phyloP scores from a whole-genome alignment of 92 coral and sea anemone species.

The Anthopleura xanthogrammica region DNA sequence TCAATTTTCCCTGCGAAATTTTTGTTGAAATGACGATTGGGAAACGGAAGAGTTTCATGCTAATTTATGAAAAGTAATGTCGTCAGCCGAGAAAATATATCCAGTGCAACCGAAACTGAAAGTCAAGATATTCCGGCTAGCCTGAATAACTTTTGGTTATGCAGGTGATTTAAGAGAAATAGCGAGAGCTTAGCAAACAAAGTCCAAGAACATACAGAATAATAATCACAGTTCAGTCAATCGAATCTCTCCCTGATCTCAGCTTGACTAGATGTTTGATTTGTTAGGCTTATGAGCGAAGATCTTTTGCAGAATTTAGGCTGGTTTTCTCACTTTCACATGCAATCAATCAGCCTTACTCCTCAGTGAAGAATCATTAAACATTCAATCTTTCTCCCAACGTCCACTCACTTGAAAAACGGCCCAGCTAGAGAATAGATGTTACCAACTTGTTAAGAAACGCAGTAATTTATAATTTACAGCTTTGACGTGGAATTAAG shows the following conservation, averaged over 20 bases:
- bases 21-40: neutral
- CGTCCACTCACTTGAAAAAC: neutral
- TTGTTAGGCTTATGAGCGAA: slow-evolving; percentile 1
- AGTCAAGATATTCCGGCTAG: neutral
- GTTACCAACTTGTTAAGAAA: slow-evolving; percentile 4
- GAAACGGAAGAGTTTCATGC: neutral
- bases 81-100: neutral
- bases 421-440: neutral
- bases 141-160: neutral
- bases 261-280: slow-evolving; percentile 4
- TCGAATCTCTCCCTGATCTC: neutral
- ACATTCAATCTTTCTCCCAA: neutral
- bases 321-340: neutral
- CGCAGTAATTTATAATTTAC: neutral
- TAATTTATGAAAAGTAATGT: neutral
- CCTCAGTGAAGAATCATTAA: neutral
- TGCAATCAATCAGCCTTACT: neutral
- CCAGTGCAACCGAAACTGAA: neutral
- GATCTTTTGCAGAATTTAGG: neutral
- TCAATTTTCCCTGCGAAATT: neutral
- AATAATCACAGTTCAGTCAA: neutral
- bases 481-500: neutral
- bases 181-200: slow-evolving; percentile 1
- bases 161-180: neutral
- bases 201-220: neutral